Conservation (phyloP, 2,888 invertebrate species). For the Nymphalis urticae region DNA sequence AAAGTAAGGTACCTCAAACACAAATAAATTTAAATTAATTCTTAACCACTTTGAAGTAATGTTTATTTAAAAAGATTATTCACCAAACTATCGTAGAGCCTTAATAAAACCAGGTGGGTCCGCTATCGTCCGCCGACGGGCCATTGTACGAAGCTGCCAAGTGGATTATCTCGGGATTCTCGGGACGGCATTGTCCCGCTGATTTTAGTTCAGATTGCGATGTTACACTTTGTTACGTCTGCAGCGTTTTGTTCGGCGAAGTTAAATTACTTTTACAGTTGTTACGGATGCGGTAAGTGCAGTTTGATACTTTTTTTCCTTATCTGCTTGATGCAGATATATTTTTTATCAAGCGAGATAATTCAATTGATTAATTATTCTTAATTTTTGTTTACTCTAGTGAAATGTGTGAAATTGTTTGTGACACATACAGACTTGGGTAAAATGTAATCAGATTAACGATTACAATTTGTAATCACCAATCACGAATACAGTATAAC, state of each 20-base stretch:
- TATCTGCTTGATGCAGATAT: constrained; percentile 4
- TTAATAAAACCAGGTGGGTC: constrained; percentile 40
- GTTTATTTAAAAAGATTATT: constrained; percentile 6
- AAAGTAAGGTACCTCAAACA: no score
- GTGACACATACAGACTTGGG: no score
- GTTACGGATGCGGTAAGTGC: constrained; percentile 14
- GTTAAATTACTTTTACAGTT: constrained; percentile 36
- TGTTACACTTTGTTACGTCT: constrained; percentile 24
- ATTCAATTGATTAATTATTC: constrained; percentile 3
- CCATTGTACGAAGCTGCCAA: constrained; percentile 33
- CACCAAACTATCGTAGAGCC: background rate
- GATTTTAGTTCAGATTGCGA: constrained; percentile 30
- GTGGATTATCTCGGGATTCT: constrained; percentile 34
- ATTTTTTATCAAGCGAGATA: background rate
- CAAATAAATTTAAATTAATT: background rate
- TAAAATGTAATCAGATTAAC: no score
- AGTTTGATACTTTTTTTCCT: constrained; percentile 1
- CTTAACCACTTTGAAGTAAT: background rate
- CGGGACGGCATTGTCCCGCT: constrained; percentile 26
- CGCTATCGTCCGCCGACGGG: constrained; percentile 22
- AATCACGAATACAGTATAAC: no score
- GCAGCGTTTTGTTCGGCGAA: constrained; percentile 27
- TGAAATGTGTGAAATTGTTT: no score
- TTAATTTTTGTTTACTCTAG: background rate
- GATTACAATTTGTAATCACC: no score